These are phyloP conservation scores for Cephus runcator DNA, from an alignment of 2,888 invertebrate species.

Conservation along the genomic window DNA sequence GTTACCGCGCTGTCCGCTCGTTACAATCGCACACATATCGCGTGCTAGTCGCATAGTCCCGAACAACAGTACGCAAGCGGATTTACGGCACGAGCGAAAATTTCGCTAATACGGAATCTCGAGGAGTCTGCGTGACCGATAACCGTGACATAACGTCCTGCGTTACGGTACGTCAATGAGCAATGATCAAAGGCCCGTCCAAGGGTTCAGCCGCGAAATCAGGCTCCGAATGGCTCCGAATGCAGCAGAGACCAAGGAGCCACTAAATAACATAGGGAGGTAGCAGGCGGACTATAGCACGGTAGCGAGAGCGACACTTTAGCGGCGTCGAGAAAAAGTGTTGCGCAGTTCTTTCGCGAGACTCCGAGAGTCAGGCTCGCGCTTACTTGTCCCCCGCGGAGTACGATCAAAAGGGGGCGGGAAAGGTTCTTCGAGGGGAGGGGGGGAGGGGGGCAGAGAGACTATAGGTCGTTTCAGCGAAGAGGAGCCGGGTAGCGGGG, in stretches of 20 bases:
- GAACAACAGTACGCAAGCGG: too few relatives aligned
- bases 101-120: too few relatives aligned
- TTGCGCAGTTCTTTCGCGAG: conserved; percentile 49
- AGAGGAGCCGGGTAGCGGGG: conserved; percentile 41
- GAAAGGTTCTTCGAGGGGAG: conserved; percentile 28
- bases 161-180: too few relatives aligned
- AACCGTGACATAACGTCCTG: too few relatives aligned
- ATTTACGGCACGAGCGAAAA: not conserved
- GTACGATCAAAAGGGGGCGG: conserved; percentile 45
- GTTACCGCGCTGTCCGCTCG: too few relatives aligned
- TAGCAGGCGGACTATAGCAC: conserved; percentile 7
- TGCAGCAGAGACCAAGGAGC: conserved; percentile 27
- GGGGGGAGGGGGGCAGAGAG: not conserved
- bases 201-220: too few relatives aligned
- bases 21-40: too few relatives aligned
- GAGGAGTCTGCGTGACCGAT: too few relatives aligned
- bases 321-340: conserved; percentile 27
- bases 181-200: too few relatives aligned
- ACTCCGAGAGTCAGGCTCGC: conserved; percentile 39
- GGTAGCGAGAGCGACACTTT: conserved; percentile 15
- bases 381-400: conserved; percentile 42
- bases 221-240: conserved; percentile 13
- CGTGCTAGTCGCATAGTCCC: too few relatives aligned
- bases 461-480: not conserved
- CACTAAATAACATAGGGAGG: conserved; percentile 33